These are phyloP conservation scores for Petrocephalus microphthalmus DNA, from an alignment of 2,113 vertebrate species.

Conservation along the genomic window DNA sequence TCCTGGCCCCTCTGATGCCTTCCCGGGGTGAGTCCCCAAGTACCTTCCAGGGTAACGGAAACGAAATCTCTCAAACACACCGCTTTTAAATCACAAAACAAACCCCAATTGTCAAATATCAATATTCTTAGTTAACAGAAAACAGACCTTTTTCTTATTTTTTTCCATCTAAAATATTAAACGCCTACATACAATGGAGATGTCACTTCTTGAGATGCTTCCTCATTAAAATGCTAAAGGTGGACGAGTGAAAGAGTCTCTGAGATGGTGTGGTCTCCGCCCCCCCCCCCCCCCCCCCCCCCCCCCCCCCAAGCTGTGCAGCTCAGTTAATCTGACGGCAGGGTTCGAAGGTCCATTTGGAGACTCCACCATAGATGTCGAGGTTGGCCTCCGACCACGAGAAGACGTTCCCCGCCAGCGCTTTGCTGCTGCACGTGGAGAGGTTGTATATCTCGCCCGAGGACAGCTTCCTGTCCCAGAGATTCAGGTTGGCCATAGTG, in stretches of 20 bases:
- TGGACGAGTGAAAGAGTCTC: not conserved
- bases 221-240: slow-evolving; percentile 13
- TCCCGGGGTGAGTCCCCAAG: not conserved
- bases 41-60: not conserved
- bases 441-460: slow-evolving; percentile 86
- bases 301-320: not conserved
- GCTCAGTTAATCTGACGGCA: slow-evolving; percentile 93
- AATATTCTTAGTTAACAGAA: not conserved
- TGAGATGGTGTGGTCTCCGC: not conserved
- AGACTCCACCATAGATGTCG: slow-evolving; percentile 89
- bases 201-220: not conserved
- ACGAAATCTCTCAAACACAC: not conserved
- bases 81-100: not conserved
- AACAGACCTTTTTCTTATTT: not conserved
- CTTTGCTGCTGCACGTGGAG: slow-evolving; percentile 90
- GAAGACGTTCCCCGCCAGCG: slow-evolving; percentile 85
- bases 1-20: not conserved
- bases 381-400: slow-evolving; percentile 88
- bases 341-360: slow-evolving; percentile 95
- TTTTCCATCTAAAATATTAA: slow-evolving; percentile 17
- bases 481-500: slow-evolving; percentile 91
- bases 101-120: not conserved
- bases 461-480: slow-evolving; percentile 93
- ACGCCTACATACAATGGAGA: slow-evolving; percentile 48
- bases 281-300: not conserved